Base-by-base conservation (phyloP, 2,888 invertebrate species). In the Pecten maximus region DNA sequence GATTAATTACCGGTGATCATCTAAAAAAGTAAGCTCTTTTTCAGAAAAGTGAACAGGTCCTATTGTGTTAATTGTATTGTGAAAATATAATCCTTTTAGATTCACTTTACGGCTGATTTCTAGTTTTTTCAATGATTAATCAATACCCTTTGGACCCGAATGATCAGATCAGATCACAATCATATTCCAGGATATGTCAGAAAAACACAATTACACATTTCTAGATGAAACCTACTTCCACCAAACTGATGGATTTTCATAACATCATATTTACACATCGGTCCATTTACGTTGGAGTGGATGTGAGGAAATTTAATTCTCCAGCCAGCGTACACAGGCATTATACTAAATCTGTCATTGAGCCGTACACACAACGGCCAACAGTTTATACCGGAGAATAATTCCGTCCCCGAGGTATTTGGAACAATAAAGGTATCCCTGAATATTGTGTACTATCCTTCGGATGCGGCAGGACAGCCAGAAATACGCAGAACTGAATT, bases 231-330 rank as follows among this genome's bases (percentile, higher is more conserved):
- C 60, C 60, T n/a, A 60, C n/a, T 2, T 23, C 74, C 74, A 28
- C 35, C 74, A 74, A 74, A 74, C 28, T 12, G 35, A 28, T 74
- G 35, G 10, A 23, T 35, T 74, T 74, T 74, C 74, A 74, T 74
- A 35, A 28, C 74, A 28, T 74, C 74, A 28, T 74, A 35, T 74
- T 28, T 35, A 74, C 35, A 35, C 60, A 10, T 74, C 74, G 15
- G 8, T 74, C 28, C 35, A 15, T 28, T 74, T 74, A 35, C 23
- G 74, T 74, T 10, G 1, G 35, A 74, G 74, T 74, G 74, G 74
- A 35, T 74, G 74, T 28, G 35, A 35, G 74, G 74, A 74, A 74
- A 74, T 74, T 74, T 35, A 74, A 74, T 35, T 74, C 74, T 74
- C 74, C 74, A 35, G 74, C 35, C 74, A 15, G 28, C 74, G 74